Conservation (phyloP, 2,888 invertebrate genomes). For the Hydraecia micacea region DNA sequence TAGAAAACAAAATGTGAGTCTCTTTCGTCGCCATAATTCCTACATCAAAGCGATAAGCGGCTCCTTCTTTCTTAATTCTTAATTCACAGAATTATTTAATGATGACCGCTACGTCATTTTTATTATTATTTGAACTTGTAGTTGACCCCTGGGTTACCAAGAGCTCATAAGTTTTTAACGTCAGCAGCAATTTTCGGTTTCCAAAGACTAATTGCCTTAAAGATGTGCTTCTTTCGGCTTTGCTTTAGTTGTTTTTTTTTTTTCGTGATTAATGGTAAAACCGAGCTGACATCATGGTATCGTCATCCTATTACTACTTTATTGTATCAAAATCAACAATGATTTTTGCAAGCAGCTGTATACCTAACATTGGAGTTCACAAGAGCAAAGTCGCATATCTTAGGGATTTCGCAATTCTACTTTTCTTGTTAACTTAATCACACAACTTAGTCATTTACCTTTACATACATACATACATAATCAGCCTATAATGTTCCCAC, state of each 20-base stretch:
- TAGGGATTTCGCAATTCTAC: not conserved
- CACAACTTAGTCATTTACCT: not conserved
- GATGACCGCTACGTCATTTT: slow-evolving; percentile 58
- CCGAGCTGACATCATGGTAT: slow-evolving; percentile 27
- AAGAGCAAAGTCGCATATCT: not conserved
- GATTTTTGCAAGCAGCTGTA: not conserved
- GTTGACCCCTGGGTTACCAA: slow-evolving; percentile 55
- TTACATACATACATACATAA: too few species aligned
- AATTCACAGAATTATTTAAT: slow-evolving; percentile 53
- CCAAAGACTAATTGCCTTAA: slow-evolving; percentile 39
- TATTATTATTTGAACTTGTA: slow-evolving; percentile 52
- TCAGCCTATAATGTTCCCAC: too few species aligned
- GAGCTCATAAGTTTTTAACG: slow-evolving; percentile 38
- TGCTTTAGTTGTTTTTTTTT: slow-evolving; percentile 38
- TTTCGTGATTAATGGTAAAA: not conserved
- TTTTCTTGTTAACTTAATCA: not conserved
- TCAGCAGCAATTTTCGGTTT: slow-evolving; percentile 44
- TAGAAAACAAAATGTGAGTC: not conserved
- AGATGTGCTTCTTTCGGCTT: slow-evolving; percentile 19
- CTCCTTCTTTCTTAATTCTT: slow-evolving; percentile 40
- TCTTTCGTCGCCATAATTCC: not conserved
- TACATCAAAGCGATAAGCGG: slow-evolving; percentile 31
- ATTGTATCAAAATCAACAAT: not conserved
- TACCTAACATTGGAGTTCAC: too few species aligned
- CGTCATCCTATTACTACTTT: not conserved